Evolutionary conservation across 2,888 invertebrate species (phyloP).

Genomic region (Suillia variegata): DNA sequence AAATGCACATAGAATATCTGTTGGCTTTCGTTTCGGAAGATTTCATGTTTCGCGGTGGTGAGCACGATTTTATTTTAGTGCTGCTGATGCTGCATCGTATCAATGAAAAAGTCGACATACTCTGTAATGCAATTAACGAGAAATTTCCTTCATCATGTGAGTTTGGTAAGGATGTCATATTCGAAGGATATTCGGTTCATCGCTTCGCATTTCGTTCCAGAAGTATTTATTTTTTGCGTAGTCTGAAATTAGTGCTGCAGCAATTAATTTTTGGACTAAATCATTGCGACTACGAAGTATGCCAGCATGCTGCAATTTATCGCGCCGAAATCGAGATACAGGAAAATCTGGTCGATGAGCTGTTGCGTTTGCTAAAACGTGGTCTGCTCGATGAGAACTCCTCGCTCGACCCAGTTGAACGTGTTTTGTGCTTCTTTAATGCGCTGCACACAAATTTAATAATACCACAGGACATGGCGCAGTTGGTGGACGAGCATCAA

Average conservation of each 20-base stretch:
- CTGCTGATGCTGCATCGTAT: conserved; percentile 85
- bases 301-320: conserved; percentile 83
- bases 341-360: conserved; percentile 86
- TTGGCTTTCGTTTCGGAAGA: conserved; percentile 95
- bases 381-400: conserved; percentile 96
- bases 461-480: conserved; percentile 68
- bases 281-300: conserved; percentile 78
- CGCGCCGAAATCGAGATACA: conserved; percentile 88
- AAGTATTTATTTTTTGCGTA: conserved; percentile 75
- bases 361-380: conserved; percentile 84
- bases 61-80: conserved; percentile 89
- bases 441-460: conserved; percentile 81
- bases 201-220: conserved; percentile 85
- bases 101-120: conserved; percentile 83
- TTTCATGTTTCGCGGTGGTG: conserved; percentile 79
- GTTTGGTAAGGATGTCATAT: conserved; percentile 73
- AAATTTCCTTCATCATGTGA: conserved; percentile 81
- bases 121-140: conserved; percentile 86
- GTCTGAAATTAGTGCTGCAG: conserved; percentile 74
- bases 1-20: conserved; percentile 83
- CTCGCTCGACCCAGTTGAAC: conserved; percentile 81
- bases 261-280: conserved; percentile 76
- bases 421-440: conserved; percentile 81
- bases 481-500: conserved; percentile 69
- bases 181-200: conserved; percentile 85